phyloP scores from a whole-genome alignment of 2,888 invertebrate genomes.

The Sinelater perroti region DNA sequence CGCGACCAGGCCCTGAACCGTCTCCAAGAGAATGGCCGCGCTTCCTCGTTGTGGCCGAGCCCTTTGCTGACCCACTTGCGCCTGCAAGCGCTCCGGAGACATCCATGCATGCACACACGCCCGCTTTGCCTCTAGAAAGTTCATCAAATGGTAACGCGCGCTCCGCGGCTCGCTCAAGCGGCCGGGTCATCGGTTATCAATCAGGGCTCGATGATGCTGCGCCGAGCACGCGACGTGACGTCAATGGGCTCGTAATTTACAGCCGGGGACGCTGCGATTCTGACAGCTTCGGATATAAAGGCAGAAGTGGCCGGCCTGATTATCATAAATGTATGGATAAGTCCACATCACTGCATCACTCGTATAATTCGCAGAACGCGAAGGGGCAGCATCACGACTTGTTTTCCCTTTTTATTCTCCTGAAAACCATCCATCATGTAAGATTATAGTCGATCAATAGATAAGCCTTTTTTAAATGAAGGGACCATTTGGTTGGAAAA shows the following conservation, averaged over 20 bases:
- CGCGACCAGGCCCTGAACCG: conserved; percentile 11
- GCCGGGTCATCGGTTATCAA: neutral
- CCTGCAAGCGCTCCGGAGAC: neutral
- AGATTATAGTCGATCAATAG: no score
- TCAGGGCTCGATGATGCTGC: neutral
- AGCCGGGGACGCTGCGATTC: neutral
- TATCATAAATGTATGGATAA: no score
- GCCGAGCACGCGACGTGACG: neutral
- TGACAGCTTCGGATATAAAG: no score
- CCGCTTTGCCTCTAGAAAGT: neutral
- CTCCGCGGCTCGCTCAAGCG: neutral
- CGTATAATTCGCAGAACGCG: no score
- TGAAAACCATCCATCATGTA: no score
- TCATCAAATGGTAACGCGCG: neutral
- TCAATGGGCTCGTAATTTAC: neutral
- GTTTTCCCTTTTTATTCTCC: no score
- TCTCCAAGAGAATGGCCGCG: conserved; percentile 7
- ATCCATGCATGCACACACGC: neutral
- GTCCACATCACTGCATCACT: no score
- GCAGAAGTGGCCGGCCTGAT: no score
- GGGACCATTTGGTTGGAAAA: no score
- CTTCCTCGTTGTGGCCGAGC: neutral
- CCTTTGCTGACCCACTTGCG: conserved; percentile 6
- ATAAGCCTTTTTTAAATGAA: no score
- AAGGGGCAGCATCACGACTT: no score